Percentiles rank a stretch among this genome's conserved stretches.
Conservation (phyloP, 2,113 vertebrate genomes). For the Thunnus thynnus region DNA sequence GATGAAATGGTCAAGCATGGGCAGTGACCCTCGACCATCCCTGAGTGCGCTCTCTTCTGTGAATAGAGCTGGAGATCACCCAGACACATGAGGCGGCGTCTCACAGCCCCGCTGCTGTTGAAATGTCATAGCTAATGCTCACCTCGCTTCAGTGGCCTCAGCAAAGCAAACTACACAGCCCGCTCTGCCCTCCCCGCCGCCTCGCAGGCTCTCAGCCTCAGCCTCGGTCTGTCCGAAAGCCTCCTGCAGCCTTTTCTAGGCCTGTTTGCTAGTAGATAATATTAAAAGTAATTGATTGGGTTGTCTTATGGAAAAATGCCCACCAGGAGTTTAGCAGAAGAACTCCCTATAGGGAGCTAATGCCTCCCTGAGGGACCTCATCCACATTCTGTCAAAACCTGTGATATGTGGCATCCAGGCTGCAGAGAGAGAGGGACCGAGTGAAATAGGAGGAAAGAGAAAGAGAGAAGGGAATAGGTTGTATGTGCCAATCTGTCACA, state of each 20-base stretch:
- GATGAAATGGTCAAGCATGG: constrained; percentile 58
- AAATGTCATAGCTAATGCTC: constrained; percentile 65
- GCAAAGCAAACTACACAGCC: constrained; percentile 27
- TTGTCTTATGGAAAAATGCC: constrained; percentile 63
- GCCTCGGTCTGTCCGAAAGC: constrained; percentile 17
- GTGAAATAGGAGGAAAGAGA: neutral
- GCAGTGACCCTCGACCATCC: constrained; percentile 57
- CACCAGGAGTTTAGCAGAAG: constrained; percentile 61
- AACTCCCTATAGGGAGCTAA: constrained; percentile 65
- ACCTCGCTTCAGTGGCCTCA: constrained; percentile 35
- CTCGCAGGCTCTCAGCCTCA: constrained; percentile 6
- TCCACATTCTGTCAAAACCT: constrained; percentile 65
- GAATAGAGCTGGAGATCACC: constrained; percentile 14
- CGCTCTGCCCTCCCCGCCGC: constrained; percentile 1
- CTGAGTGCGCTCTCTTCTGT: constrained; percentile 19
- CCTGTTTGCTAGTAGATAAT: constrained; percentile 57
- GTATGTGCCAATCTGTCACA: constrained; percentile 15
- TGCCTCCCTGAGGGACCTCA: constrained; percentile 71
- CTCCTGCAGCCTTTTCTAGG: constrained; percentile 34
- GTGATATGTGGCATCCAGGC: constrained; percentile 63
- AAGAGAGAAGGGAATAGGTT: neutral
- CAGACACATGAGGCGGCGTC: constrained; percentile 8
- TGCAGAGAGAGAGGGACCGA: constrained; percentile 25
- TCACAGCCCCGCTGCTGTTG: constrained; percentile 23
- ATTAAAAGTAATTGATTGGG: constrained; percentile 76